Percentiles rank a stretch among this genome's conserved stretches.
Conservation (phyloP, 2,888 invertebrate species). For the Diabrotica balteata region DNA sequence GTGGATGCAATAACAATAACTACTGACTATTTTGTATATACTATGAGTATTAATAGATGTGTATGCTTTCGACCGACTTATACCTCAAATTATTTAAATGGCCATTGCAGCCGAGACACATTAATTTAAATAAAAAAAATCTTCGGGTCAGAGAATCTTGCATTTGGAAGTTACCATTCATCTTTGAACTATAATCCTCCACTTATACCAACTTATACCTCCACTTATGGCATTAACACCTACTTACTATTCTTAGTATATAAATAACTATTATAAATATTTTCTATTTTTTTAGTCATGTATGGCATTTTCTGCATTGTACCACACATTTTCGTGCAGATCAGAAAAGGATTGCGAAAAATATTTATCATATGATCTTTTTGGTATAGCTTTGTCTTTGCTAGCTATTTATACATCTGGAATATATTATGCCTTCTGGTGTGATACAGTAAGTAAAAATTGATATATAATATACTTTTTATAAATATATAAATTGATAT, state of each 20-base stretch:
- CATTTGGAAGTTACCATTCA: no score
- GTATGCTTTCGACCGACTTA: no score
- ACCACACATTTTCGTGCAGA: conserved; percentile 93
- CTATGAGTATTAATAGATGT: no score
- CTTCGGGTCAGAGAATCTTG: no score
- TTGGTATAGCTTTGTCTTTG: conserved; percentile 91
- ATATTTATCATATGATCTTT: conserved; percentile 89
- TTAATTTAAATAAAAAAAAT: no score
- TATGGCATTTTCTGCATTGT: conserved; percentile 89
- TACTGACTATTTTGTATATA: no score
- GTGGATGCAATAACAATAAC: no score
- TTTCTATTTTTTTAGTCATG: conserved; percentile 74
- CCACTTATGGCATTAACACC: no score
- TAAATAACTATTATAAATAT: conserved; percentile 6
- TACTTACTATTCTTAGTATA: background rate
- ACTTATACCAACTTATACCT: no score
- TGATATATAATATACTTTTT: background rate
- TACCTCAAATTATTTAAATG: no score
- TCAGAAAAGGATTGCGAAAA: conserved; percentile 85
- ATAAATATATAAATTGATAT: conserved; percentile 8
- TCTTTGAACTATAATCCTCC: no score
- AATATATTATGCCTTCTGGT: conserved; percentile 97
- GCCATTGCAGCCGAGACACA: no score
- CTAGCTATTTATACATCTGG: conserved; percentile 95
- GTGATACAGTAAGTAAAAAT: conserved; percentile 75